A percentile compares a stretch with the other conserved stretches of the same genome.
phyloP scores from a whole-genome alignment of 2,888 invertebrate genomes.

The Athalia cordata region DNA sequence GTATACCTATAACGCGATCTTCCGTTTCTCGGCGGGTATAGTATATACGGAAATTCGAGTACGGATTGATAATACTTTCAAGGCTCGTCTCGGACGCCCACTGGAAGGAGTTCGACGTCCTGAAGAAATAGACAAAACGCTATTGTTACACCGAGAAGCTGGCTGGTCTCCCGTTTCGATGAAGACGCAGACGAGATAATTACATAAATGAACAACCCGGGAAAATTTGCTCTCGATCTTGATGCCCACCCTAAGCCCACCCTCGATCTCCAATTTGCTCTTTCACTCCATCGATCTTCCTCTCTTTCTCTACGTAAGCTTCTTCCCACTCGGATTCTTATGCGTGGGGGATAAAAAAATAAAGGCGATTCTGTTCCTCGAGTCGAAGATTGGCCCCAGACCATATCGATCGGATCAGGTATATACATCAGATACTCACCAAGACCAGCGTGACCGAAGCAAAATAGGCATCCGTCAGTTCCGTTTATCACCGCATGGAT shows the following conservation, averaged over 20 bases:
- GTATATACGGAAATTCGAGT: constrained; percentile 8
- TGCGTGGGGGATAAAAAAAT: constrained; percentile 41
- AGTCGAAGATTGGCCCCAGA: constrained; percentile 23
- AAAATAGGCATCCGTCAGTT: constrained; percentile 93
- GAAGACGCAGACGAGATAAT: constrained; percentile 59
- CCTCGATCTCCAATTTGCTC: constrained; percentile 9
- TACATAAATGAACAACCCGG: constrained; percentile 59
- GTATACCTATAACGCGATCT: constrained; percentile 24
- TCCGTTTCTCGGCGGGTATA: background rate
- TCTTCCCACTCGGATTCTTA: constrained; percentile 4
- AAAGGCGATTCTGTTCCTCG: constrained; percentile 44
- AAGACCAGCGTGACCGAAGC: constrained; percentile 91
- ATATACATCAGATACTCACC: constrained; percentile 77
- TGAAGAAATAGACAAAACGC: constrained; percentile 20
- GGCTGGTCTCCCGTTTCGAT: background rate
- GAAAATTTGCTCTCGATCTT: constrained; percentile 28
- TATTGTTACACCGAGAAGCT: constrained; percentile 38
- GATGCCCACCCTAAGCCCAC: background rate
- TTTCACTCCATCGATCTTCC: constrained; percentile 1
- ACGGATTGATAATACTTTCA: background rate
- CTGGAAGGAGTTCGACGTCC: constrained; percentile 16
- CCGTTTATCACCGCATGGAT: constrained; percentile 96
- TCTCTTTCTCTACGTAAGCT: background rate
- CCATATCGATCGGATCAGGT: background rate
- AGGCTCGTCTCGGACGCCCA: background rate